Conservation (phyloP, 2,113 vertebrate species). For the Ancistrus triradiatus region DNA sequence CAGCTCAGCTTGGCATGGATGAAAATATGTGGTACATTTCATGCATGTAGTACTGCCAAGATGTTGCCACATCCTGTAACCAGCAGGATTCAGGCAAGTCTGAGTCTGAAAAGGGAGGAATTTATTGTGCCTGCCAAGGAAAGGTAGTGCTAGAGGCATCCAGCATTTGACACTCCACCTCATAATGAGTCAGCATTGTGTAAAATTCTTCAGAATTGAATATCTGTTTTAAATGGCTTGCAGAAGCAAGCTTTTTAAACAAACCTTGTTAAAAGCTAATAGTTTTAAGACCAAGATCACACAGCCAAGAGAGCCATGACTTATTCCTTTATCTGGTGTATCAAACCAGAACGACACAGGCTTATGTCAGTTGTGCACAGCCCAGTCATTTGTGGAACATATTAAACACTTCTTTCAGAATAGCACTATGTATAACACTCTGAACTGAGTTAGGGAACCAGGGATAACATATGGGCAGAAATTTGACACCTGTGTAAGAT, state of each 20-base stretch:
- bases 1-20: not conserved
- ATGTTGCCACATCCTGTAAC: conserved; percentile 5
- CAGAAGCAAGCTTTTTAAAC: not conserved
- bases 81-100: conserved; percentile 38
- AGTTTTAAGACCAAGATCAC: not conserved
- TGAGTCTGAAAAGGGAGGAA: conserved; percentile 9
- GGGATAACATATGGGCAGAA: too few relatives aligned
- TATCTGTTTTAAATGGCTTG: conserved; percentile 5
- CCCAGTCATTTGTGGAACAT: not conserved
- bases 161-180: not conserved
- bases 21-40: not conserved
- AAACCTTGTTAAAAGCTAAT: not conserved
- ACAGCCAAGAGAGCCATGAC: not conserved
- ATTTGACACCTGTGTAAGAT: conserved; percentile 8
- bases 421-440: not conserved
- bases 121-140: conserved; percentile 17
- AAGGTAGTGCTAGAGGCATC: conserved; percentile 21
- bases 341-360: not conserved
- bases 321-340: not conserved
- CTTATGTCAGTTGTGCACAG: not conserved
- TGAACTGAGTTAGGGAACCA: too few relatives aligned
- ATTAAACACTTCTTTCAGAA: not conserved
- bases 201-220: conserved; percentile 13
- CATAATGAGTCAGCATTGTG: not conserved
- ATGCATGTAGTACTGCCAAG: conserved; percentile 1